Evolutionary conservation across 2,113 vertebrate genomes (phyloP).

Genomic region (Eulacestoma nigropectus): DNA sequence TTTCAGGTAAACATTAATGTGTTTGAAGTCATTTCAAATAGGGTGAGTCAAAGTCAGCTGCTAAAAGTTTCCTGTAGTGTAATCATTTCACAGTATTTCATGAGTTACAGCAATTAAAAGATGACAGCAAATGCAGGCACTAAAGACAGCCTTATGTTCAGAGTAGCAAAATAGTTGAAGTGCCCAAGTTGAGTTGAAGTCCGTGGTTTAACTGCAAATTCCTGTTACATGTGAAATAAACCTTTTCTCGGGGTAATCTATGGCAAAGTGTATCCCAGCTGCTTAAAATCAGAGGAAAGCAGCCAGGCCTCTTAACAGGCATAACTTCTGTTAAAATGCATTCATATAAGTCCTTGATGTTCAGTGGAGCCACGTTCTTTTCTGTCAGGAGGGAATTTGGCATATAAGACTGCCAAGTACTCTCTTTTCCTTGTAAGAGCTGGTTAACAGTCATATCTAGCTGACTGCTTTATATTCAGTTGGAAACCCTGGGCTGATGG

Average conservation of each 20-base stretch:
- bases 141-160: neutral
- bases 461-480: neutral
- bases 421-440: neutral
- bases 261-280: neutral
- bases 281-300: neutral
- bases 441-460: neutral
- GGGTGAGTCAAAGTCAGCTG: neutral
- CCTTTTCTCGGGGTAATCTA: neutral
- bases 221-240: neutral
- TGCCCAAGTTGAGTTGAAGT: neutral
- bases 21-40: neutral
- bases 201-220: neutral
- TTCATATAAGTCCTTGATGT: neutral
- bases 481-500: neutral
- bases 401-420: neutral
- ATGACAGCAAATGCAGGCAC: neutral
- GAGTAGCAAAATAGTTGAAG: neutral
- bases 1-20: conserved; percentile 79
- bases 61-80: neutral
- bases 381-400: neutral
- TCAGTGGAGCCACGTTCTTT: neutral
- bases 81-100: neutral
- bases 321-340: neutral
- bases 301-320: neutral
- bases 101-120: neutral